Conservation (phyloP, 2,797 vertebrate genomes). For the Xyrichtys novacula region DNA sequence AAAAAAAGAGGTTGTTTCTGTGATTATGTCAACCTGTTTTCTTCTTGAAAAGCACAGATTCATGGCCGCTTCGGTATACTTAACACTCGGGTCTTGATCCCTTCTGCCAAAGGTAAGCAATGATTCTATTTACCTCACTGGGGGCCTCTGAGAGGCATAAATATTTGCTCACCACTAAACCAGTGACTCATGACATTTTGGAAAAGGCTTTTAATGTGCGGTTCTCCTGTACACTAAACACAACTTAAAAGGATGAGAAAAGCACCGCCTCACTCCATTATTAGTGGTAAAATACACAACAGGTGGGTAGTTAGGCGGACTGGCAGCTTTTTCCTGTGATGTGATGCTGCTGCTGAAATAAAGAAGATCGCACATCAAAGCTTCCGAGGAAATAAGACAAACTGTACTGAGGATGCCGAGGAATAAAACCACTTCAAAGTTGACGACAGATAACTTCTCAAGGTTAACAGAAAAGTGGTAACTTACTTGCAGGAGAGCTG, state of each 20-base stretch:
- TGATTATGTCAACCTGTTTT: slow-evolving; percentile 64
- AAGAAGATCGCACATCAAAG: slow-evolving; percentile 49
- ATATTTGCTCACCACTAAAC: slow-evolving; percentile 88
- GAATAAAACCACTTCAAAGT: neutral
- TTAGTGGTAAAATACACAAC: slow-evolving; percentile 80
- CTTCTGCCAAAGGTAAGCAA: slow-evolving; percentile 84
- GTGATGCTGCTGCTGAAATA: slow-evolving; percentile 64
- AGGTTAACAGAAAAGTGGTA: neutral
- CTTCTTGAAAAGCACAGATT: slow-evolving; percentile 55
- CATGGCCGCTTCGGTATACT: slow-evolving; percentile 54
- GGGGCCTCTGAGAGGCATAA: slow-evolving; percentile 85
- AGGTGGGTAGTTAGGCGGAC: slow-evolving; percentile 74
- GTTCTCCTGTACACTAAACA: slow-evolving; percentile 80
- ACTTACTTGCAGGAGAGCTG: slow-evolving; percentile 96
- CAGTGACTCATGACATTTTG: slow-evolving; percentile 86
- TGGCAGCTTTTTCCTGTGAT: slow-evolving; percentile 64
- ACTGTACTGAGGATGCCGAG: slow-evolving; percentile 9
- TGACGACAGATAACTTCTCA: neutral
- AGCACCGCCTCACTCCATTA: slow-evolving; percentile 70
- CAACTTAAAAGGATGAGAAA: slow-evolving; percentile 77
- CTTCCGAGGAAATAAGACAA: slow-evolving; percentile 40
- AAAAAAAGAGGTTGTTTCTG: slow-evolving; percentile 49
- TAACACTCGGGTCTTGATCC: slow-evolving; percentile 67
- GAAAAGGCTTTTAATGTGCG: slow-evolving; percentile 80
- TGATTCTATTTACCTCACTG: slow-evolving; percentile 84